Base-by-base conservation (phyloP, 2,888 invertebrate species). In the Tenthredo distinguenda region DNA sequence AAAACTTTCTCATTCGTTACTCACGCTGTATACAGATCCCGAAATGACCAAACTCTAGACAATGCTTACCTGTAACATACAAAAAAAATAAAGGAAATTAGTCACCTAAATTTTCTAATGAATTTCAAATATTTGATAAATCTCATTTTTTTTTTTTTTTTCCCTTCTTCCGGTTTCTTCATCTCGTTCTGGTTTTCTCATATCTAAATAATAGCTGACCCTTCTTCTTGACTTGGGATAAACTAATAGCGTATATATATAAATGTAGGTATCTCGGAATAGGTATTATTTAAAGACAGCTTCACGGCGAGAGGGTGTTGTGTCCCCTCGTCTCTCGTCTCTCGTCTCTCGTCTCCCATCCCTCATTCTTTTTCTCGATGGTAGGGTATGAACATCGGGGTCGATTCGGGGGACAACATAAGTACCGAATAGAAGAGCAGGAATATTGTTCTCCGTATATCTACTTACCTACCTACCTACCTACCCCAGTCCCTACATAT, bases 1-100 rank as follows among this genome's bases (percentile, higher is more conserved):
- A n/a, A n/a, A n/a, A n/a, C n/a, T 15, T 50, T 50, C 18, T 50
- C 1, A n/a, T 50, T n/a, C 50, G n/a, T 50, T 50, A 50, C 50
- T 50, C 50, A 50, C 50, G 18, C 50, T 50, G 50, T 50, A 50
- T 5, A 43, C 7, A n/a, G 5, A 6, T 50, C 6, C 4, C 6
- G 18, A 5, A 50, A 50, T 10, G 62, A 62, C 26, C 26, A 62
- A 26, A 26, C 26, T 62, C 62, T n/a, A n/a, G 50, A 50, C 18
- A 62, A 34, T 68, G 68, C 68, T 68, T 68, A 68, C 68, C 68
- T 68, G 68, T 68, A 68, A 68, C 68, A 68, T 31, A 68, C 15
- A 18, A 34, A 12, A 68, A 31, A 15, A 26, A 68, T 1, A 15
- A 15, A 2, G 26, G 12, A 65, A 26, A 34, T 34, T 15, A 26